phyloP scores from a whole-genome alignment of 2,888 invertebrate species.

The Polyploca ridens region DNA sequence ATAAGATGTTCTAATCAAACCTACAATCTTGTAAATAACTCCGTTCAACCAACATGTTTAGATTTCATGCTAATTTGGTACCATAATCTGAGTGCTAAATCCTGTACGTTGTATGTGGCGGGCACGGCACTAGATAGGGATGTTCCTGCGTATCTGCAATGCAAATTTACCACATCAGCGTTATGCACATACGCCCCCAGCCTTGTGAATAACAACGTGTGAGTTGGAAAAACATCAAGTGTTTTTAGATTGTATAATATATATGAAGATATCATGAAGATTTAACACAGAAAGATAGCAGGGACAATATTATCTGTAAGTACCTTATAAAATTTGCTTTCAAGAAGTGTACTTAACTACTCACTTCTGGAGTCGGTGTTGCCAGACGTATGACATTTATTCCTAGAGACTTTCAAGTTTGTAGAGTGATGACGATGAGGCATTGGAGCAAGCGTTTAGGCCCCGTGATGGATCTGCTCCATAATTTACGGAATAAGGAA shows the following conservation, averaged over 20 bases:
- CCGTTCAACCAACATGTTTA: constrained; percentile 35
- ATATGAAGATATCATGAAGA: no score
- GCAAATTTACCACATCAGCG: constrained; percentile 64
- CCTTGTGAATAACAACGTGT: constrained; percentile 27
- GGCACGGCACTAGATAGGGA: constrained; percentile 47
- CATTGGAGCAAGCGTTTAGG: no score
- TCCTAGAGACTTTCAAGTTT: no score
- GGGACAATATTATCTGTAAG: no score
- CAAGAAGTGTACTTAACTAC: no score
- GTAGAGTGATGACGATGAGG: no score
- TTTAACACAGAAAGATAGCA: no score
- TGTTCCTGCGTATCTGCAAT: constrained; percentile 64
- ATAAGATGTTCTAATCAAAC: not conserved
- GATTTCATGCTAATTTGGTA: constrained; percentile 58
- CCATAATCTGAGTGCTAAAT: constrained; percentile 68
- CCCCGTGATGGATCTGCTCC: no score
- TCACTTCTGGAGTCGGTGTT: no score
- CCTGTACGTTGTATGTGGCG: constrained; percentile 46
- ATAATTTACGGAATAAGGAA: not conserved
- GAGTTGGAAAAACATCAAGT: not conserved
- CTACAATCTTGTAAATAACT: not conserved
- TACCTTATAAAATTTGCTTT: no score
- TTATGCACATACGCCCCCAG: constrained; percentile 41
- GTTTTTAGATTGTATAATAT: not conserved
- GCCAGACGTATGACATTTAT: no score